phyloP scores from a whole-genome alignment of 2,888 invertebrate genomes.

The Aphidius colemani region DNA sequence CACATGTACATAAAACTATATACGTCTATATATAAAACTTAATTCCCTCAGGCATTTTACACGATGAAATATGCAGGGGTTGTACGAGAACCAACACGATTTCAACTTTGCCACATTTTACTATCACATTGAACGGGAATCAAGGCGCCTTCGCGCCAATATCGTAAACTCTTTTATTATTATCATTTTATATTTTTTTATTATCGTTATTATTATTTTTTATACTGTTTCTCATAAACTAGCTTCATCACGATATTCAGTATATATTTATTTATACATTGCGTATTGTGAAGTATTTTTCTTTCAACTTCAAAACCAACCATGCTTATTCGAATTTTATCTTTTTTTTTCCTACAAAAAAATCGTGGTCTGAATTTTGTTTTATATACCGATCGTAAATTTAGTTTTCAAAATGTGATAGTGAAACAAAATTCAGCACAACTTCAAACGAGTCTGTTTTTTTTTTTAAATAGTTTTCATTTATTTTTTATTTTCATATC shows the following conservation, averaged over 20 bases:
- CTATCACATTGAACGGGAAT: slow-evolving; percentile 39
- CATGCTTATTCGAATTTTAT: too few relatives aligned
- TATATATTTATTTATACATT: too few relatives aligned
- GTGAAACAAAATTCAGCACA: slow-evolving; percentile 6
- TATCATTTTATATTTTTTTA: slow-evolving; percentile 3
- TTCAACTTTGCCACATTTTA: slow-evolving; percentile 35
- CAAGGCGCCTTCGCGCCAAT: slow-evolving; percentile 37
- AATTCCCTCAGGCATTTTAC: slow-evolving; percentile 28
- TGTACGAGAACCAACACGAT: slow-evolving; percentile 30
- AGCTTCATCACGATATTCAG: slow-evolving; percentile 27
- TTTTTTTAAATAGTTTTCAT: too few relatives aligned
- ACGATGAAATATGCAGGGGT: not conserved
- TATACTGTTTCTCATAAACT: not conserved
- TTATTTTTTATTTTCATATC: too few relatives aligned
- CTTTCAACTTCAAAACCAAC: too few relatives aligned
- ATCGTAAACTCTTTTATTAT: slow-evolving; percentile 39
- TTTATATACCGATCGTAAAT: too few relatives aligned
- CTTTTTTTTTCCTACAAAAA: too few relatives aligned
- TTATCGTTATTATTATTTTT: not conserved
- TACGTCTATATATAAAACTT: slow-evolving; percentile 23
- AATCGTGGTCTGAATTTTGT: too few relatives aligned
- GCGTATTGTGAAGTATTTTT: too few relatives aligned
- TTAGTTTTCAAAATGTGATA: slow-evolving; percentile 5
- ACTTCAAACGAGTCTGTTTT: too few relatives aligned
- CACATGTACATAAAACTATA: slow-evolving; percentile 24